Evolutionary conservation across 2,888 invertebrate species (phyloP), one percentile per base, ranked within the genome.

Genomic region (Caenorhabditis sp.): DNA sequence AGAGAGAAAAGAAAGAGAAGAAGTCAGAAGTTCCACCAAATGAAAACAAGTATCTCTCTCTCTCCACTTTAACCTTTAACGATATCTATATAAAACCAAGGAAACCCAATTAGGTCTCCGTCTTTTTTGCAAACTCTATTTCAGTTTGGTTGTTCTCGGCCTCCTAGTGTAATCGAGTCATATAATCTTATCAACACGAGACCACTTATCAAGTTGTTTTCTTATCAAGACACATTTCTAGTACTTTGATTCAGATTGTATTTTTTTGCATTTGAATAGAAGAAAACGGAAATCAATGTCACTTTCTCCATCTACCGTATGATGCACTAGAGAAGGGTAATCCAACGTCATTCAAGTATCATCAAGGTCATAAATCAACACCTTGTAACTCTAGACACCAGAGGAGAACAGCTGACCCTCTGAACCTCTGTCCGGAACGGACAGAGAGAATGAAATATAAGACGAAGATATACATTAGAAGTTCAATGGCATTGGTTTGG

Each of bases 291-390:
- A 58, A 75, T 75, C 14, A 38, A 75, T 58, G 56, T 61, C 76
- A 68, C 68, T 76, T 68, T 76, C 68, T 22, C 75, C 59, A 58
- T 68, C 76, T 59, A 76, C 76, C 76, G 68, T 76, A 68, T 58
- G 28, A 64, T 19, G 61, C 31, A 75, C 73, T 73, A 72, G 44
- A 47, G 19, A 47, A 31, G 56, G 66, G 72, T 61, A 56, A 75
- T 63, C 24, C 63, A n/a, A 59, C 75, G 75, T 75, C 66, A 75
- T 75, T 75, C 58, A 58, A 59, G 76, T 68, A 76, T 61, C 68
- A 68, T 68, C 61, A 51, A 68, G 76, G 76, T 76, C 76, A 76
- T 76, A 76, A 76, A 76, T 76, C 76, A 76, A 76, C 76, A 68
- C 59, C 59, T 76, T 76, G 76, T 76, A 76, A 76, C 76, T 76